Conservation (phyloP, 2,797 vertebrate genomes). For the Myotis myotis region DNA sequence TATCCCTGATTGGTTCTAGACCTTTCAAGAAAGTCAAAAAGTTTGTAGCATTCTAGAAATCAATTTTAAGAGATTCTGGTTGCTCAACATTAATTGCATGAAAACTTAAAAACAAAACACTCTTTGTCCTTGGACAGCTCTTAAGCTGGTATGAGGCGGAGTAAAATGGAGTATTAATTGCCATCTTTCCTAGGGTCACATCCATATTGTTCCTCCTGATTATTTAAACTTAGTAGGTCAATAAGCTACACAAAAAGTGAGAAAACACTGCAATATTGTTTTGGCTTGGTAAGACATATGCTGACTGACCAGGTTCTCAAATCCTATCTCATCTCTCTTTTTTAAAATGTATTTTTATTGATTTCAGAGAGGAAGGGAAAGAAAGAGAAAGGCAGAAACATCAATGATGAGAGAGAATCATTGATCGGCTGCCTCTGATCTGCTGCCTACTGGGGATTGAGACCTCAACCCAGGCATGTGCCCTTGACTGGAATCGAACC, state of each 20-base stretch:
- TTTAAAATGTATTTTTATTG: too few relatives aligned
- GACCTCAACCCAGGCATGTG: too few relatives aligned
- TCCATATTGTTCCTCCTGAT: neutral
- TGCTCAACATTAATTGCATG: neutral
- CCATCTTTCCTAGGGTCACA: neutral
- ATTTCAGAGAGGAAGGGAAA: too few relatives aligned
- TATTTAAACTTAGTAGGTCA: neutral
- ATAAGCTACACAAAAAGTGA: neutral
- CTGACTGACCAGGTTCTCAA: neutral
- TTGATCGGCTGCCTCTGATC: too few relatives aligned
- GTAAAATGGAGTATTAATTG: neutral
- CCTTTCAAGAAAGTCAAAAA: neutral
- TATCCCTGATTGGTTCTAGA: neutral
- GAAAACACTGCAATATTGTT: neutral
- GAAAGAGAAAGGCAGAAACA: too few relatives aligned
- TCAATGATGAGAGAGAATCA: too few relatives aligned
- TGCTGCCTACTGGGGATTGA: too few relatives aligned
- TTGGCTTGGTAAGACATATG: neutral
- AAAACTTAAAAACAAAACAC: constrained; percentile 12
- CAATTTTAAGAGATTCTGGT: neutral
- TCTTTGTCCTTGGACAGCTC: neutral
- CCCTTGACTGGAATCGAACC: too few relatives aligned
- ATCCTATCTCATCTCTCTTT: neutral
- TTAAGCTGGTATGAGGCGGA: neutral
- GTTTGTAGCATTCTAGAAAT: neutral